Base-by-base conservation (phyloP, 2,888 invertebrate genomes). In the Rugalucina vietnamica region DNA sequence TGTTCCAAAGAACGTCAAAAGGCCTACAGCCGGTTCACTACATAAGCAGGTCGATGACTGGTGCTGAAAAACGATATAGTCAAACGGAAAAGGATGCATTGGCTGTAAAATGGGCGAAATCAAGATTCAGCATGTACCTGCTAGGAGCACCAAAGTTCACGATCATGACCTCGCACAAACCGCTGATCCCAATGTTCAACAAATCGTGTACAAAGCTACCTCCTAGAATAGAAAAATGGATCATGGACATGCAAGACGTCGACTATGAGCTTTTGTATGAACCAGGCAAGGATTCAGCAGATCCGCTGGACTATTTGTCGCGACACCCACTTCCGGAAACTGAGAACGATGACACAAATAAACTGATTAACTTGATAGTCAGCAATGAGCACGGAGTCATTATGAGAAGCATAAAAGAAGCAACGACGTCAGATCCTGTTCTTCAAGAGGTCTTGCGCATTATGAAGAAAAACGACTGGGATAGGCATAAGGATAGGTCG, bases 221-320 rank as follows among this genome's bases (percentile, higher is more conserved):
- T n/a, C 39, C 79, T 18, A 76, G 80, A 36, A 84, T 84, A 37
- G 84, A 84, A 34, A 84, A 72, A 39, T 82, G 82, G 57, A 54
- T 77, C 8, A 77, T 77, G 76, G 49, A 65, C 21, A 70, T 79
- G 54, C 79, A 82, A 34, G 60, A 79, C 57, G 65, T 82, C 12
- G 82, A 82, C 50, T 79, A 18, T 21, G 54, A 54, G 24, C 24
- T 54, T 5, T 18, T 54, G 3, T 54, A 54, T 21, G 79, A 83
- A 57, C 83, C 83, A 84, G 84, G 78, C 8, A 81, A 81, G 43
- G 74, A 81, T 76, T 81, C 54, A n/a, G 34, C 39, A 74, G 81
- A 84, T n/a, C 54, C 43, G 32, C 8, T 77, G 49, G 76, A 77
- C 29, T 77, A 69, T 32, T 39, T 80, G 29, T 80, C 80, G 18